Conservation (phyloP, 2,888 invertebrate genomes). For the Agriopis leucophaearia region DNA sequence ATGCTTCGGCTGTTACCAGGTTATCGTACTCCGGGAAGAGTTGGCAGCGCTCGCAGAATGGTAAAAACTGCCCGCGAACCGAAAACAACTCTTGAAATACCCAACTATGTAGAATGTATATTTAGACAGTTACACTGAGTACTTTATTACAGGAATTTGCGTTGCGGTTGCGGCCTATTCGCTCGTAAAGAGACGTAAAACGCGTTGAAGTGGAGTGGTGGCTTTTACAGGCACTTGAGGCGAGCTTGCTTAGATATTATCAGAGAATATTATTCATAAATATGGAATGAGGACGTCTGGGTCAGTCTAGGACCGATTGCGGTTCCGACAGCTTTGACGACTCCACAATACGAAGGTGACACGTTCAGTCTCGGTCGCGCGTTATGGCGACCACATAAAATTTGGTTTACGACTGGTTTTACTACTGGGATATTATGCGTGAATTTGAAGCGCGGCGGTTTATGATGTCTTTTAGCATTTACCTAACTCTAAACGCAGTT, state of each 20-base stretch:
- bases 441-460: conserved; percentile 1
- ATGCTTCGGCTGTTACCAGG: conserved; percentile 19
- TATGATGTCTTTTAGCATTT: background rate
- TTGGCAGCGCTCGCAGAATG: conserved; percentile 34
- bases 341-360: conserved; percentile 43
- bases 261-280: conserved; percentile 63
- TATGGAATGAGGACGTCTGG: conserved; percentile 67
- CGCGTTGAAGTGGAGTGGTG: conserved; percentile 52
- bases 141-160: conserved; percentile 50
- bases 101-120: conserved; percentile 36
- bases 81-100: conserved; percentile 38
- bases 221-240: conserved; percentile 46
- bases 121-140: conserved; percentile 34
- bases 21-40: conserved; percentile 29
- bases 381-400: conserved; percentile 16
- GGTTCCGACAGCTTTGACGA: conserved; percentile 48
- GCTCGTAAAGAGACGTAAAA: conserved; percentile 55
- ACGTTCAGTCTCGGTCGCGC: conserved; percentile 13
- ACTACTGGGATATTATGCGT: conserved; percentile 16
- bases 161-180: conserved; percentile 50
- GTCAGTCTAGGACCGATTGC: conserved; percentile 52
- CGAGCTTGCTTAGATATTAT: conserved; percentile 57
- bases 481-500: too few species aligned
- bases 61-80: conserved; percentile 30
- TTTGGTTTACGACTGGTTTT: conserved; percentile 20